Base-by-base conservation (phyloP, 2,113 vertebrate species). In the Channa argus region DNA sequence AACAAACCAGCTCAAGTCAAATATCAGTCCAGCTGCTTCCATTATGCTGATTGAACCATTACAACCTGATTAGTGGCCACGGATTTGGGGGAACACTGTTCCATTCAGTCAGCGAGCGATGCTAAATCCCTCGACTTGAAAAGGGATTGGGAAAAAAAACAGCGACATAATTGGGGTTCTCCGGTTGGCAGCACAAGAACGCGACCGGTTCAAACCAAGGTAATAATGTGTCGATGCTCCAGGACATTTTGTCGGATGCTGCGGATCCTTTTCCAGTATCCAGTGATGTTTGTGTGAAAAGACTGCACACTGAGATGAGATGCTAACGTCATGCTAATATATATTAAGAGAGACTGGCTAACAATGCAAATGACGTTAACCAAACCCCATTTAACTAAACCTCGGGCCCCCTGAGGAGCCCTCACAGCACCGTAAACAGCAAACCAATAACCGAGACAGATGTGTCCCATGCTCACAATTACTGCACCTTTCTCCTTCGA, bases 1-100 rank as follows among this genome's bases (percentile, higher is more conserved):
- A 84, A 70, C 79, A 81, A 83, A 62, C 58, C 54, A 46, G 71
- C 72, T 77, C 80, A 53, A 82, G 77, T 81, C 47, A 71, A 77
- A 84, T 2, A 71, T 77, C 61, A 74, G 55, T 37, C 50, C 69
- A 59, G 34, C 11, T 1, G 51, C 54, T 58, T 47, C 49, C 60
- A 63, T 56, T 65, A 63, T 51, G 44, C 73, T 77, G 58, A 86
- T 66, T 71, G 58, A 64, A 9, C 54, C 67, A 66, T 56, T 63
- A 59, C 41, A 75, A 56, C 69, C 56, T 67, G n/a, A 67, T 77
- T 84, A 86, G 70, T 2, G 55, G 36, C 60, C 49, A 36, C 75
- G 47, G 43, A 24, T 24, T 6, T 71, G 50, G 15, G n/a, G 9
- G 33, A 61, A 38, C 54, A 50, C 49, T 13, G 41, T 44, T 58